Conservation (phyloP, 2,888 invertebrate genomes). For the Therioaphis trifolii region DNA sequence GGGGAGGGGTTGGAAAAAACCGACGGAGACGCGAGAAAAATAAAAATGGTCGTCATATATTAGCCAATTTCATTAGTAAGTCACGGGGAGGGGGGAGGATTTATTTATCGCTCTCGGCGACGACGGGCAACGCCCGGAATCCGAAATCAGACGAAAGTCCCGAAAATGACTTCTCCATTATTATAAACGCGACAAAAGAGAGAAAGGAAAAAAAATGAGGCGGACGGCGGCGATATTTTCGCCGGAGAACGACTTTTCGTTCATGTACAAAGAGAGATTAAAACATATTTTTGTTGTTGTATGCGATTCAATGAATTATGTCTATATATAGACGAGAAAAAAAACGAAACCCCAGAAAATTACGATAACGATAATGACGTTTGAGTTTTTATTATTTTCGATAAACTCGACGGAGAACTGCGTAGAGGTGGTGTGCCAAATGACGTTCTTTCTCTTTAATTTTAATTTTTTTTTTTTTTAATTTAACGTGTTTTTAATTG, state of each 20-base stretch:
- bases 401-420: too few species aligned
- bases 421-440: too few species aligned
- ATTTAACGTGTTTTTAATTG: background rate
- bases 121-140: conserved; percentile 30
- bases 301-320: too few species aligned
- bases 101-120: conserved; percentile 47
- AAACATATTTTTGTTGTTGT: too few species aligned
- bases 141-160: conserved; percentile 9
- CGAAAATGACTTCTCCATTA: background rate
- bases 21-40: background rate
- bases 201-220: background rate
- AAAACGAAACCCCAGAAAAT: too few species aligned
- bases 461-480: background rate
- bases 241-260: background rate
- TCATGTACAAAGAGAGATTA: too few species aligned
- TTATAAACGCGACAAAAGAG: background rate
- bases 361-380: too few species aligned
- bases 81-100: conserved; percentile 30
- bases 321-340: too few species aligned
- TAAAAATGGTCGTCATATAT: conserved; percentile 12
- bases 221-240: background rate
- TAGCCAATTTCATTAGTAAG: conserved; percentile 52
- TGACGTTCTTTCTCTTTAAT: too few species aligned
- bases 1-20: too few species aligned
- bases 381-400: too few species aligned